A percentile compares a stretch with the other conserved stretches of the same genome.
Evolutionary conservation across 2,888 invertebrate species (phyloP).

Genomic region (Sphaeridia pumilis): DNA sequence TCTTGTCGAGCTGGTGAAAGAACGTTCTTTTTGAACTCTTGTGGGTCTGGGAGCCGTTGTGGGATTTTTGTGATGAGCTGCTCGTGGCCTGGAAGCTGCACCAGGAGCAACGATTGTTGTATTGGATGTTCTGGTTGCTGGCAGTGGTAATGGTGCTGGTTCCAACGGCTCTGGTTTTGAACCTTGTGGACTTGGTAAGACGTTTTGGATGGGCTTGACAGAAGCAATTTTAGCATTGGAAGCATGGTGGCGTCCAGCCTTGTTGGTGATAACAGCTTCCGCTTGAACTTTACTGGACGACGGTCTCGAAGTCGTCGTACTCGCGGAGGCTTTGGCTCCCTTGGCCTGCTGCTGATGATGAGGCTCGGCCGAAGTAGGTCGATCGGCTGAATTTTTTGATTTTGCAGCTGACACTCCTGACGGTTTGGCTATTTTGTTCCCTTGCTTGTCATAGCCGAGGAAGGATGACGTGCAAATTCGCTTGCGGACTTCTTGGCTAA

Average conservation of each 20-base stretch:
- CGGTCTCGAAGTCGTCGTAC: not conserved
- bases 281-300: too few species aligned
- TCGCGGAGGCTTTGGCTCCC: not conserved
- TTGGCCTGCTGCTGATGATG: not conserved
- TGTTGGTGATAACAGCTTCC: not conserved
- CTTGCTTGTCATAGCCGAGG: conserved; percentile 32
- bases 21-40: conserved; percentile 9
- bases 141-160: not conserved
- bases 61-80: not conserved
- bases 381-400: conserved; percentile 7
- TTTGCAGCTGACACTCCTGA: not conserved
- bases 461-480: conserved; percentile 31
- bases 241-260: not conserved
- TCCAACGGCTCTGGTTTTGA: not conserved
- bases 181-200: conserved; percentile 11
- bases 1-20: conserved; percentile 12
- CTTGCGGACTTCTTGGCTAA: conserved; percentile 30
- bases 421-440: conserved; percentile 25
- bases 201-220: conserved; percentile 30
- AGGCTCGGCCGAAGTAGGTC: conserved; percentile 13
- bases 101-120: too few species aligned
- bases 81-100: not conserved
- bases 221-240: conserved; percentile 28
- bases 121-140: not conserved
- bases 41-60: not conserved